Conservation (phyloP, 2,797 vertebrate species). For the Aphelocoma californica region DNA sequence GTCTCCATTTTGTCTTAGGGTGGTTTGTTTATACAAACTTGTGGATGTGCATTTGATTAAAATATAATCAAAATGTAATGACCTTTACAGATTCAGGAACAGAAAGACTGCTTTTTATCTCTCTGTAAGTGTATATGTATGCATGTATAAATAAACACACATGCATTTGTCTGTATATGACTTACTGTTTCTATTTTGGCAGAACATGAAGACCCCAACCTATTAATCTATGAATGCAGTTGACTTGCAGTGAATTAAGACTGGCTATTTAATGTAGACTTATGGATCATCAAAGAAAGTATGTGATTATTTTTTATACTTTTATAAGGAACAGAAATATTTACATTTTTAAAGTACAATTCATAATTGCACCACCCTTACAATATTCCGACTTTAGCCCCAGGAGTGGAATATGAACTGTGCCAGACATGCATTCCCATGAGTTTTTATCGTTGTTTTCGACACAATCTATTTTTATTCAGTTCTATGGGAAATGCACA, state of each 20-base stretch:
- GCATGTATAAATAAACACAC: not conserved
- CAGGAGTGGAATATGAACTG: constrained; percentile 42
- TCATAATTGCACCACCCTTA: constrained; percentile 6
- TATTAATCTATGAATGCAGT: not conserved
- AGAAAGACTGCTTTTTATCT: not conserved
- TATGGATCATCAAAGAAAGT: not conserved
- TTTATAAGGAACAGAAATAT: constrained; percentile 25
- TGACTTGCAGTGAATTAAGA: not conserved
- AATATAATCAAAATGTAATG: constrained; percentile 15
- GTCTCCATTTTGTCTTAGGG: not conserved
- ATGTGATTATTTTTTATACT: not conserved
- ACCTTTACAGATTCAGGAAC: constrained; percentile 15
- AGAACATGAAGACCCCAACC: not conserved
- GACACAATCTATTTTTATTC: constrained; percentile 71
- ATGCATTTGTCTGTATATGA: not conserved
- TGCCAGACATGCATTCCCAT: constrained; percentile 64
- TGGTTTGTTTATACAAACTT: constrained; percentile 2
- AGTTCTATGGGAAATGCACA: constrained; percentile 75
- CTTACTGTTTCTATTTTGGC: not conserved
- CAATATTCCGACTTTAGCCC: constrained; percentile 25
- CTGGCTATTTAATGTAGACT: not conserved
- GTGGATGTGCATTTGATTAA: constrained; percentile 30
- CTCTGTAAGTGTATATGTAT: not conserved
- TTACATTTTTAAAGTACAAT: constrained; percentile 19
- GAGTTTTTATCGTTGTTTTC: constrained; percentile 69